Percentiles rank a stretch among this genome's conserved stretches.
Evolutionary conservation across 1,140 invertebrate genomes (phyloP).

Genomic region (Meloidogyne floridensis): DNA sequence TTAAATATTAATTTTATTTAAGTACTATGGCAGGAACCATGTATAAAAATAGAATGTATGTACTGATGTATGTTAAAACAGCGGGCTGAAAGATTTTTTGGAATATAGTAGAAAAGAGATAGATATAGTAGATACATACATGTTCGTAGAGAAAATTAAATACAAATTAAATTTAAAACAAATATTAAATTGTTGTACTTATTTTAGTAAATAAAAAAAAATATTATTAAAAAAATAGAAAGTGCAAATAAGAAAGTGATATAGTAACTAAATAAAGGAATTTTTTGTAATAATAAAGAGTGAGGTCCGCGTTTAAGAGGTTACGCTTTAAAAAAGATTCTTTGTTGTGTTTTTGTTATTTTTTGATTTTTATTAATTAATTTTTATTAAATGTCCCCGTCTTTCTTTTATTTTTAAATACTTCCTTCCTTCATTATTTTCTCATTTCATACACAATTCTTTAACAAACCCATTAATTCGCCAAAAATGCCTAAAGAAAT

Average conservation of each 20-base stretch:
- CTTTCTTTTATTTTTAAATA: background rate
- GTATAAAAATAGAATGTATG: too few relatives aligned
- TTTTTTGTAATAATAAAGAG: background rate
- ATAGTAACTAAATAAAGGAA: background rate
- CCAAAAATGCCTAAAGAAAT: conserved; percentile 27
- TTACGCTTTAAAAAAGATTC: conserved; percentile 1
- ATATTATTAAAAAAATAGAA: conserved; percentile 4
- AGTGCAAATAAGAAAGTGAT: background rate
- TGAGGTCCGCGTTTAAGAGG: background rate
- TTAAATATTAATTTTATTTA: too few relatives aligned
- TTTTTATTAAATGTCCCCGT: background rate
- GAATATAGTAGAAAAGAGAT: background rate
- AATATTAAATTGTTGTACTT: background rate
- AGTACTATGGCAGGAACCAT: too few relatives aligned
- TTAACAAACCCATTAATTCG: conserved; percentile 33
- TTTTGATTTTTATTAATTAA: background rate
- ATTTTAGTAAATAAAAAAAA: background rate
- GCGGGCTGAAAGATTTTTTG: background rate
- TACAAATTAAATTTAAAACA: background rate
- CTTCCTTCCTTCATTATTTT: background rate
- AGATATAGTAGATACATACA: background rate
- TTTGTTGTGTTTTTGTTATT: background rate
- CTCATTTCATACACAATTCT: conserved; percentile 30
- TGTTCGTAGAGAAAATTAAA: background rate
- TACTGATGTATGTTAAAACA: background rate